Evolutionary conservation across 2,888 invertebrate genomes (phyloP).

Genomic region (Tenthredo amoena): DNA sequence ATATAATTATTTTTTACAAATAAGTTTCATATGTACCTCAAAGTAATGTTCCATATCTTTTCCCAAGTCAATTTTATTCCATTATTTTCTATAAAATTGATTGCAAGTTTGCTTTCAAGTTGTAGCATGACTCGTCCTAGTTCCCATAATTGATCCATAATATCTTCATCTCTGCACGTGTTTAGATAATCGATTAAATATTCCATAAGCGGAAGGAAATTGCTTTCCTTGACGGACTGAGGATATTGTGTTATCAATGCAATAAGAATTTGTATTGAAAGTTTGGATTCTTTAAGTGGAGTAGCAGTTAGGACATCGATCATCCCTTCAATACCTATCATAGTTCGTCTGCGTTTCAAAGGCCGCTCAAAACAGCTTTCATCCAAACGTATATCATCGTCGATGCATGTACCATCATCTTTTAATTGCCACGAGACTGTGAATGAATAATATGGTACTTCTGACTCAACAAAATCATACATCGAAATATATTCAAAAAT

Average conservation of each 20-base stretch:
- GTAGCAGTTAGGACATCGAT: constrained; percentile 69
- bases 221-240: constrained; percentile 70
- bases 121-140: constrained; percentile 71
- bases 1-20: not conserved
- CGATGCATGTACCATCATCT: constrained; percentile 29
- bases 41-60: constrained; percentile 75
- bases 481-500: not conserved
- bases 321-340: constrained; percentile 63
- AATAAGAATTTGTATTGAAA: constrained; percentile 76
- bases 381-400: not conserved
- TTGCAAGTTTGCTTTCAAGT: constrained; percentile 64
- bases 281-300: constrained; percentile 75
- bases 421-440: constrained; percentile 34
- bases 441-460: constrained; percentile 12
- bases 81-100: constrained; percentile 59
- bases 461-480: not conserved
- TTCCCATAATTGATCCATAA: constrained; percentile 74
- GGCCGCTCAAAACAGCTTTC: constrained; percentile 48
- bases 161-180: constrained; percentile 71
- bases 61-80: constrained; percentile 70
- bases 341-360: constrained; percentile 70
- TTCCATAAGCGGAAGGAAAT: constrained; percentile 75
- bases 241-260: constrained; percentile 77
- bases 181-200: constrained; percentile 72
- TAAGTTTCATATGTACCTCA: constrained; percentile 71